Base-by-base conservation (phyloP, 2,888 invertebrate genomes). In the Drosophila merina region DNA sequence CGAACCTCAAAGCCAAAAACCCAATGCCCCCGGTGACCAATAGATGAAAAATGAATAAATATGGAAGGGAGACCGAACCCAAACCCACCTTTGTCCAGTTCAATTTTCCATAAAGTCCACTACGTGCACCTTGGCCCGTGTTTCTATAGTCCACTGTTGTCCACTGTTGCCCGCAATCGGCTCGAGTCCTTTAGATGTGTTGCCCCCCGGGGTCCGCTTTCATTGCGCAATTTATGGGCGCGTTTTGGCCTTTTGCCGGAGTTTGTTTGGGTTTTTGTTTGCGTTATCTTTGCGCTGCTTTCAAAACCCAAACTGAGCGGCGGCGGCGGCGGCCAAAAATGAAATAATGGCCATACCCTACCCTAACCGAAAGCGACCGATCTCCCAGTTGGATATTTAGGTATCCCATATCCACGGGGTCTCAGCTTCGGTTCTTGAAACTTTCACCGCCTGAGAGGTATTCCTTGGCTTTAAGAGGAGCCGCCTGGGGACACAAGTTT, bases 201-300 rank as follows among this genome's bases (percentile, higher is more conserved):
- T 12, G 20, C 25, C 66, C 77, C 71, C 42, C 38, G 55, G 69
- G 74, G 63, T 10, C 38, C 69, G 66, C 63, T 76, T 79, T 77
- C 74, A 77, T 60, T 52, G 60, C 60, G 63, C 74, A 80, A 83
- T 83, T 83, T 80, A 80, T 83, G 72, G 74, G 68, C 77, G 77
- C 77, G 74, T 63, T 68, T 83, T 83, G 84, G 77, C 76, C 84
- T 80, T 76, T 83, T 83, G 80, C 76, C 77, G 47, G 49, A 57
- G 55, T 72, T 66, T 74, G 28, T 56, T 54, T 56, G 31, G 54
- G 58, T 38, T 70, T 51, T 68, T 59, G 68, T 59, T 52, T 28
- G 77, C 68, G 54, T 80, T 80, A 80, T 81, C 81, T 76, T 57
- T 57, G 72, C 72, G 50, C 64, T 62, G 80, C 75, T 77, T 68